These are phyloP conservation scores for Invenusta paracnida DNA, from an alignment of 2,888 invertebrate genomes.

Conservation along the genomic window DNA sequence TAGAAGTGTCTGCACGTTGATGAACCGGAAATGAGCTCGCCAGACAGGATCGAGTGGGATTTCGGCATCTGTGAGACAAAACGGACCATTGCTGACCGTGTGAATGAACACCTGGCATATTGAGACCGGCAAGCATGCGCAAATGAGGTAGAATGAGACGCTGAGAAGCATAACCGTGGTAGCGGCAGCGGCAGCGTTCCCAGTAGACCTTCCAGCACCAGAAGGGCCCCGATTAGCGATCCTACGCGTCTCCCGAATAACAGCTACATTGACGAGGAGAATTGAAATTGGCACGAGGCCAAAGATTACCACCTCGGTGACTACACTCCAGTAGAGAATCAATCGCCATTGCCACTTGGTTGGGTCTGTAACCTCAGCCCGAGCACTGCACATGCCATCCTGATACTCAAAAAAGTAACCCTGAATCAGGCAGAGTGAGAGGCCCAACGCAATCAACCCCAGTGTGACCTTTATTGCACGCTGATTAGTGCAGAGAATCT, in stretches of 20 bases:
- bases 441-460: background rate
- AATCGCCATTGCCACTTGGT: constrained; percentile 54
- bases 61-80: constrained; percentile 48
- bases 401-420: constrained; percentile 52
- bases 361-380: constrained; percentile 48
- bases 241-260: constrained; percentile 54
- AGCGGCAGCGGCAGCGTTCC: constrained; percentile 50
- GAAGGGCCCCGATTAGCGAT: constrained; percentile 38
- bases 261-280: constrained; percentile 55
- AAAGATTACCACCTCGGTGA: constrained; percentile 56
- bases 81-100: constrained; percentile 47
- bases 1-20: constrained; percentile 9
- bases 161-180: constrained; percentile 57
- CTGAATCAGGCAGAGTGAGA: constrained; percentile 47
- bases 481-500: constrained; percentile 53
- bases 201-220: constrained; percentile 12
- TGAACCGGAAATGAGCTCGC: constrained; percentile 49
- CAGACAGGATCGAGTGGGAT: constrained; percentile 51
- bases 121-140: constrained; percentile 58
- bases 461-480: constrained; percentile 53
- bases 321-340: constrained; percentile 53
- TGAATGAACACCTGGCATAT: constrained; percentile 50
- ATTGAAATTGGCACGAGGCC: constrained; percentile 55
- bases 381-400: constrained; percentile 22
- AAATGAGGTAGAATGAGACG: constrained; percentile 59